A percentile compares a stretch with the other conserved stretches of the same genome.
Conservation (phyloP, 2,888 invertebrate genomes). For the Lottia scabra region DNA sequence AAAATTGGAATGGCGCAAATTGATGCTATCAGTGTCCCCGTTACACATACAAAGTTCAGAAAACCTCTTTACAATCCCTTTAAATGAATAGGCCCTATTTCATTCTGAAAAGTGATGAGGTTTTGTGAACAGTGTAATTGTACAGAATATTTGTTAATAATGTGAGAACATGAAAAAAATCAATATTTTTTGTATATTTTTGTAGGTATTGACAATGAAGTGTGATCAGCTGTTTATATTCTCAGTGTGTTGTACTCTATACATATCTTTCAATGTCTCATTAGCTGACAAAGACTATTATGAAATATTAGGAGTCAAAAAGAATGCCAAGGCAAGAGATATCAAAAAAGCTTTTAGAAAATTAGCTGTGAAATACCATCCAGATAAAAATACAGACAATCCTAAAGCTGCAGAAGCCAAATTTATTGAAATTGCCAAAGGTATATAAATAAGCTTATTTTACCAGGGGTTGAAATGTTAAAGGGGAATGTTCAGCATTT, state of each 20-base stretch:
- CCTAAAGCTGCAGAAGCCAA: conserved; percentile 70
- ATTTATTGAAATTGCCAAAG: conserved; percentile 72
- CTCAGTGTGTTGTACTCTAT: conserved; percentile 42
- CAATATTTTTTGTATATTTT: not conserved
- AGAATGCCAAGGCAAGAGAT: conserved; percentile 69
- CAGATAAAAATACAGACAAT: conserved; percentile 71
- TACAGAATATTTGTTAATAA: too few species aligned
- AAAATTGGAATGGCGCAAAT: too few species aligned
- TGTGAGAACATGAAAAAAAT: too few species aligned
- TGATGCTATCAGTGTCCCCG: too few species aligned
- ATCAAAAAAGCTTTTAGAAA: conserved; percentile 73
- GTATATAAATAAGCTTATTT: conserved; percentile 48
- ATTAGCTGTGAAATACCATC: conserved; percentile 72
- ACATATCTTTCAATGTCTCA: conserved; percentile 33
- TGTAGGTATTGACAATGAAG: conserved; percentile 36
- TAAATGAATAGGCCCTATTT: too few species aligned
- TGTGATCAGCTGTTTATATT: conserved; percentile 43
- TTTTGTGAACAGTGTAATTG: too few species aligned
- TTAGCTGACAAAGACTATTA: conserved; percentile 70
- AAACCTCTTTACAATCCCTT: too few species aligned
- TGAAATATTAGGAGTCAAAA: conserved; percentile 70
- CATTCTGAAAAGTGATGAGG: too few species aligned
- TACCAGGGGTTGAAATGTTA: too few species aligned
- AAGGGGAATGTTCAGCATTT: too few species aligned
- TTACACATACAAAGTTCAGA: too few species aligned